Percentiles rank a stretch among this genome's conserved stretches.
These are phyloP conservation scores for Zelostemma sp. DNA, from an alignment of 1,140 invertebrate genomes.

Conservation along the genomic window DNA sequence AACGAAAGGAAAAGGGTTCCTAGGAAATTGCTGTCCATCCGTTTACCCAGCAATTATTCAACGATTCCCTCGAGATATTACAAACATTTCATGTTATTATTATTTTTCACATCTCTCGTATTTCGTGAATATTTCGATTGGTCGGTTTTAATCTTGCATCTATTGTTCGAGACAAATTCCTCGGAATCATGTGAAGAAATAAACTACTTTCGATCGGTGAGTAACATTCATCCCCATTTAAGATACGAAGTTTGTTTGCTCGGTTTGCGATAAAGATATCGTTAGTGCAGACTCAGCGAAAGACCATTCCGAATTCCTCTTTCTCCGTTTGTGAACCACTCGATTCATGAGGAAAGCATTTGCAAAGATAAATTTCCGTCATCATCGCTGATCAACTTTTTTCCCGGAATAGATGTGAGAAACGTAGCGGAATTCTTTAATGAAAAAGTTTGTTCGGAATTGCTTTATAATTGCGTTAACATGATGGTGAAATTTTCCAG, in stretches of 20 bases:
- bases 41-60: neutral
- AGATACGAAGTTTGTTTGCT: slow-evolving; percentile 60
- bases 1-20: neutral
- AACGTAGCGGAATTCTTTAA: neutral
- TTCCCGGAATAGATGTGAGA: neutral
- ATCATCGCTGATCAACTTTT: neutral
- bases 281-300: slow-evolving; percentile 54
- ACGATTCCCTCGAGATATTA: neutral
- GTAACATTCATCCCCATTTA: slow-evolving; percentile 45
- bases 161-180: slow-evolving; percentile 28
- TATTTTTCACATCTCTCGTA: neutral
- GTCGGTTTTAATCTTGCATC: slow-evolving; percentile 17
- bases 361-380: neutral
- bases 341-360: slow-evolving; percentile 23
- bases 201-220: slow-evolving; percentile 53
- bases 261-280: slow-evolving; percentile 58
- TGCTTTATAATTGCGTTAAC: too few species aligned
- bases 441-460: neutral
- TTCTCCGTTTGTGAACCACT: slow-evolving; percentile 12
- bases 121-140: neutral
- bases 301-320: slow-evolving; percentile 37
- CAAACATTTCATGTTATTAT: too few species aligned
- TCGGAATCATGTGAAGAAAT: slow-evolving; percentile 31
- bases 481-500: too few species aligned
- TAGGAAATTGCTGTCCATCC: neutral